A percentile compares a stretch with the other conserved stretches of the same genome.
Conservation (phyloP, 2,797 vertebrate genomes). For the Glossophaga mutica region DNA sequence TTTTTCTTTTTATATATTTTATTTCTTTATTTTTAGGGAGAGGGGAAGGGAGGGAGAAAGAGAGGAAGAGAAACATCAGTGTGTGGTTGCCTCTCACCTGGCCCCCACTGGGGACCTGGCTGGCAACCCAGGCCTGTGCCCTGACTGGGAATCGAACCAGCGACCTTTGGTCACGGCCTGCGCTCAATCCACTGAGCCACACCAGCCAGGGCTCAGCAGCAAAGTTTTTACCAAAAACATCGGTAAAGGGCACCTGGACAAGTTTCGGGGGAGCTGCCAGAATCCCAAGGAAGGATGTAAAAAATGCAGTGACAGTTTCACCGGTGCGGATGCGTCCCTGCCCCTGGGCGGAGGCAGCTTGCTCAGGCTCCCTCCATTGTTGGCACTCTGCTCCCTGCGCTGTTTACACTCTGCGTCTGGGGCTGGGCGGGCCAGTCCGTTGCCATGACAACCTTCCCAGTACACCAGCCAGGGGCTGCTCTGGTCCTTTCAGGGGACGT, state of each 20-base stretch:
- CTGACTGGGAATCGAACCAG: too few species aligned
- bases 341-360: neutral
- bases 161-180: too few species aligned
- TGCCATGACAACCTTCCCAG: conserved; percentile 68
- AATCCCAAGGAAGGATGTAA: neutral
- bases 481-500: conserved; percentile 39
- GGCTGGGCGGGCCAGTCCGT: conserved; percentile 40
- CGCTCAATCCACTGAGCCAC: too few species aligned
- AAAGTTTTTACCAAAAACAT: neutral
- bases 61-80: too few species aligned
- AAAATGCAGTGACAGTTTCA: neutral
- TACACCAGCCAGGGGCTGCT: conserved; percentile 49
- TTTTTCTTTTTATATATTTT: too few species aligned
- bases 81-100: too few species aligned
- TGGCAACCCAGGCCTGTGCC: too few species aligned
- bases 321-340: neutral
- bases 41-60: too few species aligned
- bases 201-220: too few species aligned
- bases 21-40: too few species aligned
- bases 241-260: neutral
- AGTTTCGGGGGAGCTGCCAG: neutral
- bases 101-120: too few species aligned
- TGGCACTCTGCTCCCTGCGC: neutral
- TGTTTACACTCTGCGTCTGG: neutral
- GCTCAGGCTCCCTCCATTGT: conserved; percentile 37